Evolutionary conservation across 2,797 vertebrate genomes (phyloP).

Genomic region (Danio choprae): DNA sequence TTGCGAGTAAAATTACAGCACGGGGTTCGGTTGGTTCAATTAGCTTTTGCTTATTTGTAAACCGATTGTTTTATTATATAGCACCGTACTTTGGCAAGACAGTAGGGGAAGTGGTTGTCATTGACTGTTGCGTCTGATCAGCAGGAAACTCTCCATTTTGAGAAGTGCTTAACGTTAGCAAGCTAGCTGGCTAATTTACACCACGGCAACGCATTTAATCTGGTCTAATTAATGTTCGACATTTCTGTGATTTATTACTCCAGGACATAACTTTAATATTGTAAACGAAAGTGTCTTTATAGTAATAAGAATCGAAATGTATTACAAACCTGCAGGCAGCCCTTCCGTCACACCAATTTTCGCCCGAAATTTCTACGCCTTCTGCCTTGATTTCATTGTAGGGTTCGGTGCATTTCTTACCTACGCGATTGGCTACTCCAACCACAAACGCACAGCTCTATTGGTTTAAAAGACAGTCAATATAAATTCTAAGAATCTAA

Average conservation of each 20-base stretch:
- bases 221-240: constrained; percentile 13
- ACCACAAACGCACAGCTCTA: background rate
- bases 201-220: background rate
- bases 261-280: background rate
- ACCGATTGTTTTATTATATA: background rate
- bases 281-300: background rate
- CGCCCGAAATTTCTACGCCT: constrained; percentile 47
- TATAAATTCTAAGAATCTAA: background rate
- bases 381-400: constrained; percentile 50
- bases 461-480: constrained; percentile 52
- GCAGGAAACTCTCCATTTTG: constrained; percentile 43
- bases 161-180: background rate
- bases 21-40: background rate
- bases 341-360: constrained; percentile 53
- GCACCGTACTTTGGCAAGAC: background rate
- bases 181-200: constrained; percentile 42
- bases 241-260: background rate
- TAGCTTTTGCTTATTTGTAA: background rate
- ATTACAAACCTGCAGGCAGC: constrained; percentile 62
- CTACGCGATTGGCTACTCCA: constrained; percentile 53
- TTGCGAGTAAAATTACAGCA: constrained; percentile 1
- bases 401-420: constrained; percentile 13
- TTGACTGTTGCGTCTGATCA: constrained; percentile 3
- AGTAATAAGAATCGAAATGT: background rate
- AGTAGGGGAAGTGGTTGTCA: background rate